Base-by-base conservation (phyloP, 2,888 invertebrate genomes). In the Melieria omissa region DNA sequence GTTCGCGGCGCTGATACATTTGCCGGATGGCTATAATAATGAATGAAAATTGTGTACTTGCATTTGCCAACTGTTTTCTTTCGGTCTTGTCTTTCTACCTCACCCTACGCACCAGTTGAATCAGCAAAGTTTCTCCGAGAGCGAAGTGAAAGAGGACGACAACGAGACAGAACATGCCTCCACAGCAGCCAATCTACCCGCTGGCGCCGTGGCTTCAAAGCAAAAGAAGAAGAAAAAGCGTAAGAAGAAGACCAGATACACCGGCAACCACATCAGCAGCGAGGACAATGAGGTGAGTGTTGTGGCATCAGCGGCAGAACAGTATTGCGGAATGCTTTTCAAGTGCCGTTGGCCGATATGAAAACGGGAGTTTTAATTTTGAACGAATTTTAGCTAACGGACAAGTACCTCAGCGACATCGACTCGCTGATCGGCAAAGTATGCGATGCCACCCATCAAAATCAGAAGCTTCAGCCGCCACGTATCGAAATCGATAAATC, bases 111-210 rank as follows among this genome's bases (percentile, higher is more conserved):
- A 69, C 16, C 74, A 92, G 92, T 84, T 92, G 70, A 91, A 92
- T 85, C 90, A 92, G 80, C 90, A 89, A 77, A 90, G 90, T 58
- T 89, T 90, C 78, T 92, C 92, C 0, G 92, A 92, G 80, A 91
- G 91, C 76, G 92, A 92, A 84, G 90, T 91, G 6, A 91, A 92
- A 83, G 92, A 91, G 80, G 92, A 92, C 80, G 92, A 92, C 80
- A 89, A 90, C 80, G 90, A 91, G 81, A 90, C 90, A 45, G 90
- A 91, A 78, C 87, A 88, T 78, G 89, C 90, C 41, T 89, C 89
- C 8, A 88, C 89, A 49, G 89, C 90, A 10, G 88, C 89, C 77
- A 88, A 88, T 49, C 61, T 81, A 41, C 80, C 81, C 44, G 72
- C 82, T 62, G 78, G 88, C 66, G 88, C 88, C 73, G 88, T 90